A percentile compares a stretch with the other conserved stretches of the same genome.
Conservation (phyloP, 2,113 vertebrate species). For the Dinomys branickii region DNA sequence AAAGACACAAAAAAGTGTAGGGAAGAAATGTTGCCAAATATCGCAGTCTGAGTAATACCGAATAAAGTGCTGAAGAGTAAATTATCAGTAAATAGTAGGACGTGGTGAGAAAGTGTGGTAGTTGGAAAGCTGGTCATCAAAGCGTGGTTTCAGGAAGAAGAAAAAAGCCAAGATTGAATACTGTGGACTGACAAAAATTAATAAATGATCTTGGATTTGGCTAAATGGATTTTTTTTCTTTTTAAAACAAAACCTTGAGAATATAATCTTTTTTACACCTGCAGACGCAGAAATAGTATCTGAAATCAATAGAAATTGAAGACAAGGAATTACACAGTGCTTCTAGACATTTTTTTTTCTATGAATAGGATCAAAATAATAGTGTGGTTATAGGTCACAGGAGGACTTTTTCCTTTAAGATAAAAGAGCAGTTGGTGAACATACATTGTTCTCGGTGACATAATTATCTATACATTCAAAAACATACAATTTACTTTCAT, state of each 20-base stretch:
- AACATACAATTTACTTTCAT: neutral
- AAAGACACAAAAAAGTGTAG: neutral
- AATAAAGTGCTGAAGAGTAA: neutral
- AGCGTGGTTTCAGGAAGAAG: neutral
- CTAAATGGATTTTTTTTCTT: neutral
- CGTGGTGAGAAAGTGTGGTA: neutral
- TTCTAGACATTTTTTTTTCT: neutral
- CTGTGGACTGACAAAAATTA: neutral
- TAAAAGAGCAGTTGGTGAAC: constrained; percentile 2
- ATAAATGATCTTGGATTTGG: neutral
- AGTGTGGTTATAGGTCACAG: neutral
- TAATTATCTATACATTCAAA: constrained; percentile 57
- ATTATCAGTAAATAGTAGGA: neutral
- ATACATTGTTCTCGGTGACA: constrained; percentile 26
- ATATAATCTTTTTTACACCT: neutral
- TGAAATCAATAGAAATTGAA: neutral
- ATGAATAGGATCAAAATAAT: neutral
- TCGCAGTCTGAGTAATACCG: neutral
- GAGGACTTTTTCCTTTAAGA: neutral
- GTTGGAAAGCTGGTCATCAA: neutral
- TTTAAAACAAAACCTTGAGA: neutral
- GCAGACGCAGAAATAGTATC: neutral
- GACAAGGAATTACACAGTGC: neutral
- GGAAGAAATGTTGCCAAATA: neutral
- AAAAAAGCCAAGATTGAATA: neutral